A percentile compares a stretch with the other conserved stretches of the same genome.
Conservation (phyloP, 2,113 vertebrate species). For the Dicaeum eximium region DNA sequence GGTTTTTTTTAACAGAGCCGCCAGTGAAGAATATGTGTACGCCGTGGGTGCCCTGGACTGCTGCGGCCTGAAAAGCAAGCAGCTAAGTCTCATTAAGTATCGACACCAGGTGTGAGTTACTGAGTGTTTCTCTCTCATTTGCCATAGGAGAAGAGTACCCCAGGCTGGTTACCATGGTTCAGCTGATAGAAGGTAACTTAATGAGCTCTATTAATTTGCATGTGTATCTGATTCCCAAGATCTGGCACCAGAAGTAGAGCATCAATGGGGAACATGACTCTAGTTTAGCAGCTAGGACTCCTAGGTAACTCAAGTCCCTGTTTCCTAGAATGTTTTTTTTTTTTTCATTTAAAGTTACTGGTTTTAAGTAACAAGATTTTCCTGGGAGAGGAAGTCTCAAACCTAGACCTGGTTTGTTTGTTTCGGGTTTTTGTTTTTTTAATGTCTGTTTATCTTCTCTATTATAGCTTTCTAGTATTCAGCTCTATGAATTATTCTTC, state of each 20-base stretch:
- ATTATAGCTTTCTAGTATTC: neutral
- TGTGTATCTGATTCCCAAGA: slow-evolving; percentile 30
- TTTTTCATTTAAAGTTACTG: neutral
- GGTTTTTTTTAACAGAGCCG: neutral
- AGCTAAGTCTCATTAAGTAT: neutral
- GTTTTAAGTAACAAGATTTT: neutral
- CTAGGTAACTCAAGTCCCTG: neutral
- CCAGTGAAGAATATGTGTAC: fast-evolving
- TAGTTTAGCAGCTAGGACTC: neutral
- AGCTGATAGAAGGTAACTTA: slow-evolving; percentile 33
- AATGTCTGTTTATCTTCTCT: neutral
- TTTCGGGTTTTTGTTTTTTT: neutral
- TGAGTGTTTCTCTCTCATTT: neutral
- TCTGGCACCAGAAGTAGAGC: neutral
- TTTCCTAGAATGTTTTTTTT: neutral
- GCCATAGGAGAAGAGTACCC: neutral
- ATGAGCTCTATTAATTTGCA: slow-evolving; percentile 13
- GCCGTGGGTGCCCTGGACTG: fast-evolving
- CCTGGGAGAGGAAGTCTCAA: neutral
- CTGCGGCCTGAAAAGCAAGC: neutral
- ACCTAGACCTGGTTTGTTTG: neutral
- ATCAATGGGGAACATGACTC: neutral
- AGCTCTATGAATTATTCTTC: neutral
- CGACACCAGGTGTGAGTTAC: slow-evolving; percentile 17
- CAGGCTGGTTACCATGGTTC: slow-evolving; percentile 11